Base-by-base conservation (phyloP, 1,140 invertebrate genomes). In the Drosophila kurseongensis region DNA sequence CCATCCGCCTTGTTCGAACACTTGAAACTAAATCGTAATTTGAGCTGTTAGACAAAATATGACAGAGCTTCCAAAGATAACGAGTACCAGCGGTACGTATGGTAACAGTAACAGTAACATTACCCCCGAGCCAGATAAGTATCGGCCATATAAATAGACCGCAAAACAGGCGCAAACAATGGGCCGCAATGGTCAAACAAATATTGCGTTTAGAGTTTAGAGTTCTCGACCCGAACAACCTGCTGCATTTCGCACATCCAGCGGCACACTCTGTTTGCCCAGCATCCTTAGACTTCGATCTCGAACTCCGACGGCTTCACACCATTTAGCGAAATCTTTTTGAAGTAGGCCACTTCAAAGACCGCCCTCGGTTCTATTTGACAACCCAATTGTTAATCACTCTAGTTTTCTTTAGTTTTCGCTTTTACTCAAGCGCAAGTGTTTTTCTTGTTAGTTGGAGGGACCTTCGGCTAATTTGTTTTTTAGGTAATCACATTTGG, bases 1-100 rank as follows among this genome's bases (percentile, higher is more conserved):
- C 62, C 75, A 65, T 55, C 73, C 62, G 60, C 71, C 67, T 77
- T 74, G 42, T 83, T 77, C 75, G 68, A 77, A 62, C 83, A 88
- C 83, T 88, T 80, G 84, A 88, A 58, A 89, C 84, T 80, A 88
- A 88, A 89, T 88, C 83, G 83, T 88, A 88, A 88, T 88, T 88
- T 88, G 83, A 88, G 83, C 83, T 88, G 83, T 88, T 88, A 89
- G 80, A 83, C 83, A 88, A 83, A 82, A 82, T 79, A 86, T 86
- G 82, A 86, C 83, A 88, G 65, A 75, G 69, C 67, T 62, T 59
- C 67, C 55, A 45, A 29, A 68, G 83, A 86, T 88, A 86, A 88
- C 63, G 48, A 44, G 35, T 42, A 66, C 32, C 38, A 56, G 63
- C 36, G 69, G 51, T 56, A 50, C 38, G 10, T 4, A 14, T 51